A percentile compares a stretch with the other conserved stretches of the same genome.
Evolutionary conservation across 1,140 invertebrate species (phyloP).

Genomic region (Tachypleus tridentatus): DNA sequence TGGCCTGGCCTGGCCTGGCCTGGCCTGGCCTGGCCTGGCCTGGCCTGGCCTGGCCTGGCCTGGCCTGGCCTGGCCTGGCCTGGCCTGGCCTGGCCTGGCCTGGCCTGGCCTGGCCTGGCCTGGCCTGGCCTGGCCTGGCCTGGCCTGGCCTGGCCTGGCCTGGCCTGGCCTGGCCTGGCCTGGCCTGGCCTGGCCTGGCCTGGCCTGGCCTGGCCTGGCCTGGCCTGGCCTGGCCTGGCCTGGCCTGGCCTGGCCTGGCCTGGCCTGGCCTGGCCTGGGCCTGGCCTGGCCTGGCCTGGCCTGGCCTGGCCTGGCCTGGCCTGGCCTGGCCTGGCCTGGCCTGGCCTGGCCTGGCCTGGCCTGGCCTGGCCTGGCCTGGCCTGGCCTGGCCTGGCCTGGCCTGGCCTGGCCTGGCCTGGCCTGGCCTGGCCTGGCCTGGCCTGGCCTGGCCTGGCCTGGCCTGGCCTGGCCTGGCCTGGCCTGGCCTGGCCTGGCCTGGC

Average conservation of each 20-base stretch:
- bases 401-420: slow-evolving; percentile 19
- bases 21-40: slow-evolving; percentile 25
- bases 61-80: slow-evolving; percentile 23
- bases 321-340: slow-evolving; percentile 26
- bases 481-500: slow-evolving; percentile 23
- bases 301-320: slow-evolving; percentile 26
- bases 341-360: slow-evolving; percentile 26
- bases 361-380: slow-evolving; percentile 22
- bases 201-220: slow-evolving; percentile 22
- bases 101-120: slow-evolving; percentile 26
- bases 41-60: slow-evolving; percentile 22
- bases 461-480: slow-evolving; percentile 26
- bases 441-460: slow-evolving; percentile 17
- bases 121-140: slow-evolving; percentile 26
- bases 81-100: slow-evolving; percentile 23
- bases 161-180: slow-evolving; percentile 24
- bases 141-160: slow-evolving; percentile 25
- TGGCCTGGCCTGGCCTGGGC: slow-evolving; percentile 22
- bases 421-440: slow-evolving; percentile 21
- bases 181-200: slow-evolving; percentile 24
- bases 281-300: slow-evolving; percentile 24
- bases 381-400: slow-evolving; percentile 25
- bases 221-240: slow-evolving; percentile 25
- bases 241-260: slow-evolving; percentile 23
- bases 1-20: slow-evolving; percentile 20